These are phyloP conservation scores for Charina bottae DNA, from an alignment of 2,113 vertebrate species.

Conservation along the genomic window DNA sequence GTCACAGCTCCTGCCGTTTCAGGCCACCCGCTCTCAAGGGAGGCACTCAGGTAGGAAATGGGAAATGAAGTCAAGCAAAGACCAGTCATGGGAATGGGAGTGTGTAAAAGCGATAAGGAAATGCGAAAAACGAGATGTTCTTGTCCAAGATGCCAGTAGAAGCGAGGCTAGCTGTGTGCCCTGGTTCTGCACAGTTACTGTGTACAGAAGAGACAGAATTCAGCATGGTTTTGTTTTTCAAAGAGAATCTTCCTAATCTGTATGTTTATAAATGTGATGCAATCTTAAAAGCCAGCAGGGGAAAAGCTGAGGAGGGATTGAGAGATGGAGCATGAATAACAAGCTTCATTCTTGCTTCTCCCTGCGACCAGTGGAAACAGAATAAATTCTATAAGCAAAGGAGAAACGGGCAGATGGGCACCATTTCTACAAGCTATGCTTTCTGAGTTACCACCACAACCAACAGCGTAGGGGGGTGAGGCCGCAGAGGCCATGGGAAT, in stretches of 20 bases:
- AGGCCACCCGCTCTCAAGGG: neutral
- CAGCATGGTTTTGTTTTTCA: neutral
- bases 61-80: neutral
- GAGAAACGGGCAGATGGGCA: neutral
- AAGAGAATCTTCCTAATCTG: neutral
- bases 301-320: neutral
- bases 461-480: neutral
- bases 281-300: neutral
- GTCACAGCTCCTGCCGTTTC: conserved; percentile 12
- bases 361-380: neutral
- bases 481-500: neutral
- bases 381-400: neutral
- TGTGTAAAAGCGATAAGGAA: neutral
- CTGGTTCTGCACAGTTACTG: neutral
- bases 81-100: neutral
- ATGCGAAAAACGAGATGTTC: neutral
- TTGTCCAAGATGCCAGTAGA: neutral
- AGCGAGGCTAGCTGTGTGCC: neutral
- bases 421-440: neutral
- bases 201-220: neutral
- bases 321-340: neutral
- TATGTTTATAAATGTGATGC: neutral
- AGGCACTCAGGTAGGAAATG: conserved; percentile 6
- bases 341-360: neutral
- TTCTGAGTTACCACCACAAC: neutral